Evolutionary conservation across 2,888 invertebrate species (phyloP).

Genomic region (Buathra laborator): DNA sequence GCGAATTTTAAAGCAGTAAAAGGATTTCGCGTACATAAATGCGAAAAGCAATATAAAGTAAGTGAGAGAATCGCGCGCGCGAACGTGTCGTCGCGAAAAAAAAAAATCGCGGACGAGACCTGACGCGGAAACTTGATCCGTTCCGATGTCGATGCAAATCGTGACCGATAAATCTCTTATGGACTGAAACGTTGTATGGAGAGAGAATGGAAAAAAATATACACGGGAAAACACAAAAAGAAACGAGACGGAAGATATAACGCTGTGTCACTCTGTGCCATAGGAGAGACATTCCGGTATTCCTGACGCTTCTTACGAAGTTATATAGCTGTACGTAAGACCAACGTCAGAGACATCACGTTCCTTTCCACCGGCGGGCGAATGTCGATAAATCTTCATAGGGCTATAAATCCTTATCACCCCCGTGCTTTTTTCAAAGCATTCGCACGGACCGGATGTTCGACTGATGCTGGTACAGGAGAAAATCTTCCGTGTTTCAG

Average conservation of each 20-base stretch:
- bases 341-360: conserved; percentile 29
- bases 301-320: conserved; percentile 30
- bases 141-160: conserved; percentile 51
- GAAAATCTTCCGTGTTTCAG: conserved; percentile 23
- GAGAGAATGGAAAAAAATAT: background rate
- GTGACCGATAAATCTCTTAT: conserved; percentile 37
- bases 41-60: conserved; percentile 16
- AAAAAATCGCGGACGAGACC: conserved; percentile 5
- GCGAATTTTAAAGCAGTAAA: background rate
- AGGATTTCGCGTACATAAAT: conserved; percentile 4
- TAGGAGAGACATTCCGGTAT: conserved; percentile 33
- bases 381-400: conserved; percentile 60
- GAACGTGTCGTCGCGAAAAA: background rate
- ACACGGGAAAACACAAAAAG: conserved; percentile 17
- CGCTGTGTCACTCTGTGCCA: background rate
- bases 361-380: conserved; percentile 12
- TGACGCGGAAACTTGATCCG: conserved; percentile 27
- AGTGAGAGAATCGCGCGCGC: conserved; percentile 3
- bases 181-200: background rate
- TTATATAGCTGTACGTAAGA: conserved; percentile 1
- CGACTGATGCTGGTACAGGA: conserved; percentile 22
- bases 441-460: conserved; percentile 50
- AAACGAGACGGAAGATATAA: conserved; percentile 36
- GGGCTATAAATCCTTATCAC: conserved; percentile 55
- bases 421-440: conserved; percentile 11